Evolutionary conservation across 2,888 invertebrate genomes (phyloP).

Genomic region (Torymus tubicola): DNA sequence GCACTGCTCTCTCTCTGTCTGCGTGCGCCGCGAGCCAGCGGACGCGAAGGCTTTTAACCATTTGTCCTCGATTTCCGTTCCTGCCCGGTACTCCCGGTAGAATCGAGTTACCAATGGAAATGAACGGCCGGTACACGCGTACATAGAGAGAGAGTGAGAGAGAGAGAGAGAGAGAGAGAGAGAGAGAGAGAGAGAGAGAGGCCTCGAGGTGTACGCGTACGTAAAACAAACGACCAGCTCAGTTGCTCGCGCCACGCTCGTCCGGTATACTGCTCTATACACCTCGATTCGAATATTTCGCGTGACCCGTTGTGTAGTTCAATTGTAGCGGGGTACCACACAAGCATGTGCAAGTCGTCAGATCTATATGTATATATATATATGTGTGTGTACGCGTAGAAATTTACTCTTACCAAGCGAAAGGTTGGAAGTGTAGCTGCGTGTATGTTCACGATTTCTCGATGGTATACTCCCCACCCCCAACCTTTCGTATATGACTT

Average conservation of each 20-base stretch:
- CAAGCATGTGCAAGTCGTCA: too few species aligned
- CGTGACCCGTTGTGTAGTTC: neutral
- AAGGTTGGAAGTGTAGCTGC: too few species aligned
- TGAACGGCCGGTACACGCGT: slow-evolving; percentile 16
- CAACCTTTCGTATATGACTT: too few species aligned
- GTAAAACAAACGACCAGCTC: slow-evolving; percentile 34
- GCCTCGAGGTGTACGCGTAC: neutral
- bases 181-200: neutral
- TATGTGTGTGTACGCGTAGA: neutral
- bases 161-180: neutral
- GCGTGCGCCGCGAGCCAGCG: neutral
- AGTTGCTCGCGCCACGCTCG: too few species aligned
- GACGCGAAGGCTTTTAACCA: slow-evolving; percentile 57
- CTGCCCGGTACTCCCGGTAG: slow-evolving; percentile 56
- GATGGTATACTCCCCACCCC: too few species aligned
- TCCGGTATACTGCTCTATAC: neutral
- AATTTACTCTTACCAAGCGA: too few species aligned
- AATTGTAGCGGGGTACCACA: too few species aligned
- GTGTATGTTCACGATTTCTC: too few species aligned
- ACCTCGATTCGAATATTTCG: slow-evolving; percentile 17
- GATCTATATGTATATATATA: too few species aligned
- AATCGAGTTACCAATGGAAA: slow-evolving; percentile 60
- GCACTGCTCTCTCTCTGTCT: neutral
- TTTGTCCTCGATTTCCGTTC: slow-evolving; percentile 60
- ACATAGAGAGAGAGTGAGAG: neutral